phyloP scores from a whole-genome alignment of 2,113 vertebrate genomes.

The Odontesthes bonariensis region DNA sequence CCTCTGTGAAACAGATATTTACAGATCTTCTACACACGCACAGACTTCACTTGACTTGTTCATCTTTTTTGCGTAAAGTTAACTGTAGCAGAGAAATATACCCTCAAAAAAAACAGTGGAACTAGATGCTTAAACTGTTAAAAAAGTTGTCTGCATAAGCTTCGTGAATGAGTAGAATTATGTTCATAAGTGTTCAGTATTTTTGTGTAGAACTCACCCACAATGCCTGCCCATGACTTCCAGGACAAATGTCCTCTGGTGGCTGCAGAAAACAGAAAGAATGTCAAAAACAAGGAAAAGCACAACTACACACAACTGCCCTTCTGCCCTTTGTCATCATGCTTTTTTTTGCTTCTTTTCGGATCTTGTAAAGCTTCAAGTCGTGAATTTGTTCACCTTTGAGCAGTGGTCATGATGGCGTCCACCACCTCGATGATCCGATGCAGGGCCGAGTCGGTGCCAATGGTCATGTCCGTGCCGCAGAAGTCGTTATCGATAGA shows the following conservation, averaged over 20 bases:
- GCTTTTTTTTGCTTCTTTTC: background rate
- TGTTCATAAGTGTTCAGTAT: background rate
- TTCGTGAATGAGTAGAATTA: too few species aligned
- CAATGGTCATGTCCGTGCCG: slow-evolving; percentile 98
- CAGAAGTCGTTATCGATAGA: slow-evolving; percentile 99
- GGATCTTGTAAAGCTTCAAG: background rate
- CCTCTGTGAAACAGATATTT: background rate
- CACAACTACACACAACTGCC: background rate
- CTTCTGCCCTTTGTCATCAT: background rate
- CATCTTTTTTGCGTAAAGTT: too few species aligned
- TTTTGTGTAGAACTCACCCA: slow-evolving; percentile 81
- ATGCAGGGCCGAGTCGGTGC: slow-evolving; percentile 96
- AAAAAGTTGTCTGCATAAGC: too few species aligned
- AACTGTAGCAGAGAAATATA: too few species aligned
- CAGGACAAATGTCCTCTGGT: slow-evolving; percentile 87
- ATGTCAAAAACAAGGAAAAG: background rate
- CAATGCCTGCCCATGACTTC: slow-evolving; percentile 97
- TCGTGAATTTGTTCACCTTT: slow-evolving; percentile 85
- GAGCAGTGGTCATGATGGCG: slow-evolving; percentile 98
- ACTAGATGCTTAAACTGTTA: too few species aligned
- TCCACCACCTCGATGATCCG: slow-evolving; percentile 98
- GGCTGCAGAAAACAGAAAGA: slow-evolving; percentile 59
- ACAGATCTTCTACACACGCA: background rate
- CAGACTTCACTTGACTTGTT: background rate
- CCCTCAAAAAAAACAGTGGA: too few species aligned